phyloP scores from a whole-genome alignment of 2,888 invertebrate species.

The Slavum lentiscoides region DNA sequence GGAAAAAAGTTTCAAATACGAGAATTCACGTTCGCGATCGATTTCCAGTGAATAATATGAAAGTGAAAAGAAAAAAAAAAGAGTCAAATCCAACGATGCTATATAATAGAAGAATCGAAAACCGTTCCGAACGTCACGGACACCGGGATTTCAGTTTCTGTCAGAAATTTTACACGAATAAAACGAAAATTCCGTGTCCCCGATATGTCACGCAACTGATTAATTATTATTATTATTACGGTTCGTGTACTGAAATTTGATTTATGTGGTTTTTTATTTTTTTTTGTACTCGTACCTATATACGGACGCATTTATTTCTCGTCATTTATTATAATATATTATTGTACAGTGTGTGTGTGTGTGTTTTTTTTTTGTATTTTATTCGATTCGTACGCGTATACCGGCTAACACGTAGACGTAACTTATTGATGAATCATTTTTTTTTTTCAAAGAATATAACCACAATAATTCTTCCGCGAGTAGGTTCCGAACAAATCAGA shows the following conservation, averaged over 20 bases:
- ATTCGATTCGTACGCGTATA: not conserved
- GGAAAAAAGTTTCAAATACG: too few relatives aligned
- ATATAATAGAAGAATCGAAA: too few relatives aligned
- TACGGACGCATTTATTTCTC: not conserved
- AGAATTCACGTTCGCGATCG: too few relatives aligned
- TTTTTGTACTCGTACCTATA: not conserved
- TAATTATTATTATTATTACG: slow-evolving; percentile 27
- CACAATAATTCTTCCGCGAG: not conserved
- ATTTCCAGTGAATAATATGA: too few relatives aligned
- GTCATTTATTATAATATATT: slow-evolving; percentile 7
- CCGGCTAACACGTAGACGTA: not conserved
- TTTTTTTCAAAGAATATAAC: not conserved
- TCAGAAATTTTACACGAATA: too few relatives aligned
- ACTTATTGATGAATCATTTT: not conserved
- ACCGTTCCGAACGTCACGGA: too few relatives aligned
- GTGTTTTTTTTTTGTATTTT: not conserved
- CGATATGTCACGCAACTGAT: slow-evolving; percentile 19
- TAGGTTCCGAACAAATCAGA: slow-evolving; percentile 1
- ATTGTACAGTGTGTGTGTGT: not conserved
- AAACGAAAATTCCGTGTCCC: not conserved
- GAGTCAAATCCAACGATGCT: too few relatives aligned
- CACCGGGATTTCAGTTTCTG: too few relatives aligned
- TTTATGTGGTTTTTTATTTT: slow-evolving; percentile 4
- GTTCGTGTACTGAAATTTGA: not conserved
- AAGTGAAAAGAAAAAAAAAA: too few relatives aligned